A percentile compares a stretch with the other conserved stretches of the same genome.
These are phyloP conservation scores for Chrysoperla carnea DNA, from an alignment of 1,140 invertebrate species.

Conservation along the genomic window DNA sequence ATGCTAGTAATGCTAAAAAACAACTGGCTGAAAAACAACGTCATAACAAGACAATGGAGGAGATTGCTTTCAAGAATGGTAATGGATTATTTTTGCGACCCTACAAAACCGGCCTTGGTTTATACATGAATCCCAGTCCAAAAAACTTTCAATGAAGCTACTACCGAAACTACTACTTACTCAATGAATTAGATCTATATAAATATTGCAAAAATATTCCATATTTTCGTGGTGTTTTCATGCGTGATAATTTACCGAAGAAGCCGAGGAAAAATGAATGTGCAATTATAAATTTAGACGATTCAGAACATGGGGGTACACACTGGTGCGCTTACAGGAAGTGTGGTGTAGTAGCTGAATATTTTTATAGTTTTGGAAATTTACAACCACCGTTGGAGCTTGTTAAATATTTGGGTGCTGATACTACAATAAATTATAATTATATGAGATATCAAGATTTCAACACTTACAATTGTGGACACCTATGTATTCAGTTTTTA, in stretches of 20 bases:
- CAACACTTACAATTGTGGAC: conserved; percentile 9
- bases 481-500: conserved; percentile 15
- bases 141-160: conserved; percentile 9
- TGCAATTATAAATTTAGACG: conserved; percentile 15
- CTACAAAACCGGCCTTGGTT: neutral
- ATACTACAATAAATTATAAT: conserved; percentile 5
- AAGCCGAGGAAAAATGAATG: conserved; percentile 10
- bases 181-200: conserved; percentile 12
- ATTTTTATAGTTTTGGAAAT: conserved; percentile 13
- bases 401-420: conserved; percentile 10
- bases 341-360: conserved; percentile 3
- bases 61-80: conserved; percentile 12
- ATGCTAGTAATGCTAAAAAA: conserved; percentile 13
- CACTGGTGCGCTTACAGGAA: conserved; percentile 18
- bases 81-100: conserved; percentile 12
- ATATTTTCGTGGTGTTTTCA: conserved; percentile 19
- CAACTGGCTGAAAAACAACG: conserved; percentile 13
- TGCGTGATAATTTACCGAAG: conserved; percentile 12
- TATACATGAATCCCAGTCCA: conserved; percentile 2
- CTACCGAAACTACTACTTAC: too few relatives aligned
- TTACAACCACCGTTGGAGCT: conserved; percentile 13
- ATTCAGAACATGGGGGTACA: conserved; percentile 13
- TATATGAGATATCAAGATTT: conserved; percentile 4
- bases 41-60: conserved; percentile 18
- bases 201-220: conserved; percentile 9